phyloP scores from a whole-genome alignment of 2,113 vertebrate genomes.

The Pardalotus punctatus region DNA sequence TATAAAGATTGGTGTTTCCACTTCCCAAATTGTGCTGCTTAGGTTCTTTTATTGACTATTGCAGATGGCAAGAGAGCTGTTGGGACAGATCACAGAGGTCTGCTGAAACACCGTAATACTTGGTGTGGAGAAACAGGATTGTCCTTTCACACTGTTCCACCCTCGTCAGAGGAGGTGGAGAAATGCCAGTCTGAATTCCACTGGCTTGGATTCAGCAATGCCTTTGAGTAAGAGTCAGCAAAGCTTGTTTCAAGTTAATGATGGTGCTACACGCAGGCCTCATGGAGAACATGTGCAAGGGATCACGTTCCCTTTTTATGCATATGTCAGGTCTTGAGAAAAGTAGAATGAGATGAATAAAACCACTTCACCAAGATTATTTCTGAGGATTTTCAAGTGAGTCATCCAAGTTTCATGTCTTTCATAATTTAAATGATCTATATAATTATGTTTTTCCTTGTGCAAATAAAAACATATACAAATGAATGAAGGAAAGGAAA shows the following conservation, averaged over 20 bases:
- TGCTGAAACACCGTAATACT: not conserved
- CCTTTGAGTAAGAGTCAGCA: slow-evolving; percentile 20
- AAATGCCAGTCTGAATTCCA: slow-evolving; percentile 28
- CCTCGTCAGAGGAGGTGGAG: not conserved
- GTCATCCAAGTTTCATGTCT: not conserved
- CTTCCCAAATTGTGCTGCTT: not conserved
- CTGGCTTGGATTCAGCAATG: slow-evolving; percentile 36
- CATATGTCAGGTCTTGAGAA: slow-evolving; percentile 25
- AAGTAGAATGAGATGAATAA: slow-evolving; percentile 39
- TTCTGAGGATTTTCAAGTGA: slow-evolving; percentile 26
- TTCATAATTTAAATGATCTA: not conserved
- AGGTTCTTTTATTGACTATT: not conserved
- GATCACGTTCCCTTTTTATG: slow-evolving; percentile 28
- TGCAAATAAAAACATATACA: slow-evolving; percentile 6
- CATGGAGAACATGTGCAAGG: slow-evolving; percentile 50
- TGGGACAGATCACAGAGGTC: not conserved
- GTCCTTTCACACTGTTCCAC: not conserved
- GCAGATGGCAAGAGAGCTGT: not conserved
- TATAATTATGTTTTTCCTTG: not conserved
- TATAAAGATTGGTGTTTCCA: not conserved
- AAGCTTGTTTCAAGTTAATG: slow-evolving; percentile 27
- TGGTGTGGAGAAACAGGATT: not conserved
- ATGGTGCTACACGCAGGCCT: not conserved
- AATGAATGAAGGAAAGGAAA: slow-evolving; percentile 2
- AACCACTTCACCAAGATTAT: slow-evolving; percentile 12